Evolutionary conservation across 2,888 invertebrate species (phyloP).

Genomic region (Lasioglossum malachurum): DNA sequence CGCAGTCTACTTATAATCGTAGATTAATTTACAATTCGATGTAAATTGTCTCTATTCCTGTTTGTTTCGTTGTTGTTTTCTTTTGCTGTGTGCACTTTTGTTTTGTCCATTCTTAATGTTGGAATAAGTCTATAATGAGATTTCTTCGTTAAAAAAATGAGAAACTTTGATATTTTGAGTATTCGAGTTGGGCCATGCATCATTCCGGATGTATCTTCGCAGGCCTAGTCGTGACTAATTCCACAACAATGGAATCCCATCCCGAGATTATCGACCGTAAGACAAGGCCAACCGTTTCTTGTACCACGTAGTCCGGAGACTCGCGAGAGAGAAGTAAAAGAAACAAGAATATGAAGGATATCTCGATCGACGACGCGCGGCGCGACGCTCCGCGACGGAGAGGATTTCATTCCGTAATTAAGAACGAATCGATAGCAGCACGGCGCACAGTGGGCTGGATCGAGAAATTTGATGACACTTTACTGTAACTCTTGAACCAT

Average conservation of each 20-base stretch:
- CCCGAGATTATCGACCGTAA: constrained; percentile 47
- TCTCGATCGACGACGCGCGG: background rate
- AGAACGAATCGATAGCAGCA: constrained; percentile 39
- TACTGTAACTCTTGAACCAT: too few relatives aligned
- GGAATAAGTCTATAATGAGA: too few relatives aligned
- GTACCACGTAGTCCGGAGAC: background rate
- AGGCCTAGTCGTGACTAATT: constrained; percentile 64
- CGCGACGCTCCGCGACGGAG: constrained; percentile 3
- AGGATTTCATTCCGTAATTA: constrained; percentile 57
- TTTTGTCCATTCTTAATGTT: too few relatives aligned
- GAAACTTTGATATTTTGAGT: constrained; percentile 39
- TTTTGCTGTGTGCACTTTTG: too few relatives aligned
- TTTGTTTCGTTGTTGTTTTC: too few relatives aligned
- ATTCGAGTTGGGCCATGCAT: constrained; percentile 39
- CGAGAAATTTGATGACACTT: too few relatives aligned
- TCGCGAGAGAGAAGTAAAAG: constrained; percentile 3
- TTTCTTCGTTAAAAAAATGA: too few relatives aligned
- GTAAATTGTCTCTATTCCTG: too few relatives aligned
- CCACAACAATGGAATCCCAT: constrained; percentile 64
- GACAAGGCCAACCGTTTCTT: constrained; percentile 48
- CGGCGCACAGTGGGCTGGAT: too few relatives aligned
- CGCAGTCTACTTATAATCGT: too few relatives aligned
- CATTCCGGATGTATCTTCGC: constrained; percentile 46
- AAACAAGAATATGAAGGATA: constrained; percentile 30
- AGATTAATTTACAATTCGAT: too few relatives aligned